Evolutionary conservation across 2,797 vertebrate species (phyloP).

Genomic region (Xenops minutus): DNA sequence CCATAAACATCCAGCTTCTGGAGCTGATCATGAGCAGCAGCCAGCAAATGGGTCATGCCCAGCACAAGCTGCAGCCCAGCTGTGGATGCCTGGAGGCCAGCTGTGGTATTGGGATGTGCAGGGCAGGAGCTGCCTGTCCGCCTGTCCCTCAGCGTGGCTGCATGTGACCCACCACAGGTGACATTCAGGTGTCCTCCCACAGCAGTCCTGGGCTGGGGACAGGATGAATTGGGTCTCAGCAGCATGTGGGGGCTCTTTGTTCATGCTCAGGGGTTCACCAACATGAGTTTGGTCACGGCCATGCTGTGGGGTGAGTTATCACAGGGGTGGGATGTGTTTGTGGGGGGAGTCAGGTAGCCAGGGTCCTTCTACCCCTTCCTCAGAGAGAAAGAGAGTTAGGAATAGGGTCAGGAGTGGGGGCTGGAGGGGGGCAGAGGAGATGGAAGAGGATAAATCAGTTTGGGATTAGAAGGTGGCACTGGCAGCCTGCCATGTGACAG

Average conservation of each 20-base stretch:
- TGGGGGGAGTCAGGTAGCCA: not conserved
- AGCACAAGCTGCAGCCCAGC: not conserved
- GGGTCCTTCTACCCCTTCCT: not conserved
- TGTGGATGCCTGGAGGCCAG: not conserved
- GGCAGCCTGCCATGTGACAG: slow-evolving; percentile 53
- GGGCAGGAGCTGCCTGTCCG: not conserved
- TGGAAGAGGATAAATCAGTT: slow-evolving; percentile 39
- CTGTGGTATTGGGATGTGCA: accelerated
- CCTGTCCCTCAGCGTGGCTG: not conserved
- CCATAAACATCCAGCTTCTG: not conserved
- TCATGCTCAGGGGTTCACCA: not conserved
- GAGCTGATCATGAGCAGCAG: not conserved
- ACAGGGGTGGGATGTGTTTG: not conserved
- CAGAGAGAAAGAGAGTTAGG: not conserved
- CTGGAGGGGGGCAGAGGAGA: not conserved
- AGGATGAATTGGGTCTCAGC: not conserved
- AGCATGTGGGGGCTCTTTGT: accelerated
- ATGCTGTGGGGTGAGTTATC: accelerated
- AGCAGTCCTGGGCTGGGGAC: too few relatives aligned
- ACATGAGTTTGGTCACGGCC: not conserved
- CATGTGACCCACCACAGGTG: accelerated
- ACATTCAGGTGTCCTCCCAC: not conserved
- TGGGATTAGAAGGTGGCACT: slow-evolving; percentile 47
- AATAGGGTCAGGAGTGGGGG: not conserved
- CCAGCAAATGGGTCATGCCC: not conserved